These are phyloP conservation scores for Aplysia californica DNA, from an alignment of 1,140 invertebrate genomes.

Conservation along the genomic window DNA sequence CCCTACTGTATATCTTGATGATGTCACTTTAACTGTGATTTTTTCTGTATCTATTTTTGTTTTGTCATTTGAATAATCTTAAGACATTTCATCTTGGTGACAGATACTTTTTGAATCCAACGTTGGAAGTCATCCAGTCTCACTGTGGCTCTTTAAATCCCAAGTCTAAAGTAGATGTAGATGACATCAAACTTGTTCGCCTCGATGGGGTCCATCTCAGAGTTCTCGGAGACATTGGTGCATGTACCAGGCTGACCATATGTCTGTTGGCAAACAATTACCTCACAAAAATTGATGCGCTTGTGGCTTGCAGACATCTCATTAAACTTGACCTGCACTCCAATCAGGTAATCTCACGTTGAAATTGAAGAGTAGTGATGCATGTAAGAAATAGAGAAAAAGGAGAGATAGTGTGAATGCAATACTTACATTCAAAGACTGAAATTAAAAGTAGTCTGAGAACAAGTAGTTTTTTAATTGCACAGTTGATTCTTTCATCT, in stretches of 20 bases:
- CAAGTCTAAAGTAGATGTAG: constrained; percentile 37
- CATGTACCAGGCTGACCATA: constrained; percentile 55
- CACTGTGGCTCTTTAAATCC: constrained; percentile 50
- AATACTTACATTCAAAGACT: too few relatives aligned
- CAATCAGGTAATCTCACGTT: constrained; percentile 57
- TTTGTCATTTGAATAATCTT: too few relatives aligned
- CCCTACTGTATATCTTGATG: too few relatives aligned
- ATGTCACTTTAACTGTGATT: too few relatives aligned
- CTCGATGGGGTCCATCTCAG: constrained; percentile 51
- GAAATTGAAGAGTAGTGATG: background rate
- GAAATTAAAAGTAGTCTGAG: too few relatives aligned
- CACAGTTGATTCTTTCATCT: too few relatives aligned
- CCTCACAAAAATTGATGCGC: constrained; percentile 58
- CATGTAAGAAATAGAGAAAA: background rate
- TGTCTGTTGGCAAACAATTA: constrained; percentile 64
- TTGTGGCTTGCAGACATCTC: constrained; percentile 56
- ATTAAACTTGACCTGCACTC: constrained; percentile 64
- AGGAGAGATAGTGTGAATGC: too few relatives aligned
- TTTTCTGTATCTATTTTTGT: too few relatives aligned
- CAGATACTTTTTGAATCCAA: constrained; percentile 49
- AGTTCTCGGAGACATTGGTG: constrained; percentile 56
- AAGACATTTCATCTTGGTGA: background rate
- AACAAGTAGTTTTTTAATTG: too few relatives aligned
- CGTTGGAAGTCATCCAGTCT: too few relatives aligned
- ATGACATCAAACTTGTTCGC: constrained; percentile 39